These are phyloP conservation scores for Struthio camelus DNA, from an alignment of 2,113 vertebrate species.

Conservation along the genomic window DNA sequence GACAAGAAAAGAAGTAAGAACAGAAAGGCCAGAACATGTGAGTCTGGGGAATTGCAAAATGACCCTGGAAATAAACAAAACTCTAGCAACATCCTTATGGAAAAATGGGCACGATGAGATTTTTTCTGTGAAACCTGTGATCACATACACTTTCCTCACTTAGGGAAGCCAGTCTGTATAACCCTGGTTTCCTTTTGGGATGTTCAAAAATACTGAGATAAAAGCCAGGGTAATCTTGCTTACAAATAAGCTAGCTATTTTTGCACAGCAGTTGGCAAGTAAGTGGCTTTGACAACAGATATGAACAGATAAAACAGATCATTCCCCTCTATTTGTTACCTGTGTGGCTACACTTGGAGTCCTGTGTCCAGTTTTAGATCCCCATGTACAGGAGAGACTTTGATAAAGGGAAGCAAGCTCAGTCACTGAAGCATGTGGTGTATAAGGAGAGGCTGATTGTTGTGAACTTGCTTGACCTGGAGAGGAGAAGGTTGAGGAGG, in stretches of 20 bases:
- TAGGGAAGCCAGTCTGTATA: neutral
- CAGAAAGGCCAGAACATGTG: neutral
- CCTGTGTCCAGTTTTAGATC: neutral
- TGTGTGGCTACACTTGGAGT: neutral
- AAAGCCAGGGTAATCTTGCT: neutral
- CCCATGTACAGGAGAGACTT: neutral
- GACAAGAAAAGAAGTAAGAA: neutral
- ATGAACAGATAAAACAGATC: neutral
- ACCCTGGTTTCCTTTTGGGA: neutral
- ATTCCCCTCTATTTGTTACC: neutral
- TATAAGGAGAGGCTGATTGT: neutral
- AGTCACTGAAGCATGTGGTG: neutral
- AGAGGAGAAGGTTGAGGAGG: neutral
- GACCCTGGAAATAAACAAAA: neutral
- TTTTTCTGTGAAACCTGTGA: neutral
- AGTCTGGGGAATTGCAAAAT: neutral
- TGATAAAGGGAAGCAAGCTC: neutral
- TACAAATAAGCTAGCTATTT: neutral
- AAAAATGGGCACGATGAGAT: neutral
- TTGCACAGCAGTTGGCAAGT: neutral
- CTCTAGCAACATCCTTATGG: neutral
- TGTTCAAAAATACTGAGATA: neutral
- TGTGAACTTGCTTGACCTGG: neutral
- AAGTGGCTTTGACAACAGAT: neutral
- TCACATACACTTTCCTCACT: neutral